Percentiles rank a stretch among this genome's conserved stretches.
phyloP scores from a whole-genome alignment of 2,797 vertebrate genomes.

The Muscicapa striata region DNA sequence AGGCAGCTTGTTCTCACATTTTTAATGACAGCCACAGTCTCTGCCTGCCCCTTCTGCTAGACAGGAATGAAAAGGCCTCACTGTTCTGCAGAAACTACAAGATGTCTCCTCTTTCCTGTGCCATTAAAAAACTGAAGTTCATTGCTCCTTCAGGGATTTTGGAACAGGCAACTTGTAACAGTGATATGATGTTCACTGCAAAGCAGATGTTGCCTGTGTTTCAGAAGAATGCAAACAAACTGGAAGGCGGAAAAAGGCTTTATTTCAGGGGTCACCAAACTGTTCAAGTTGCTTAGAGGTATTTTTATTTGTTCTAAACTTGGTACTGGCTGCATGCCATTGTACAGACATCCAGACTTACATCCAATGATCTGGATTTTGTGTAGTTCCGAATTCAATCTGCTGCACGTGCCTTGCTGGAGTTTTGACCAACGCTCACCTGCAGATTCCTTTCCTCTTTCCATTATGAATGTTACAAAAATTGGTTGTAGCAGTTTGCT shows the following conservation, averaged over 20 bases:
- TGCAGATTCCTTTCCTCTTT: neutral
- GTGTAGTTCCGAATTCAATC: neutral
- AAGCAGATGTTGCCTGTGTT: neutral
- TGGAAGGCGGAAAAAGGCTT: neutral
- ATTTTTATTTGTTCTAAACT: neutral
- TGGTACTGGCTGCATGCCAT: accelerated
- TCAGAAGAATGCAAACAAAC: neutral
- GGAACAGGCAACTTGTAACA: neutral
- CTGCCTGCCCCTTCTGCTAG: neutral
- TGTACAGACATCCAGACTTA: neutral
- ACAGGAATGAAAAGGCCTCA: neutral
- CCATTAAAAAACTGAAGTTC: neutral
- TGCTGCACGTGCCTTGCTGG: neutral
- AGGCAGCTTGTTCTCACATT: neutral
- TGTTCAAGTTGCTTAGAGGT: neutral
- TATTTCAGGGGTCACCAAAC: neutral
- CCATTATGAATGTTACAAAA: neutral
- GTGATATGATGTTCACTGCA: neutral
- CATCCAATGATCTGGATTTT: neutral
- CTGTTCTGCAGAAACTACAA: neutral
- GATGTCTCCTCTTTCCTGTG: neutral
- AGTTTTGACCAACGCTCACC: neutral
- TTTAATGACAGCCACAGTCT: neutral
- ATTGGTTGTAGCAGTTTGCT: neutral
- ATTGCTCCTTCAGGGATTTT: neutral